Evolutionary conservation across 2,888 invertebrate species (phyloP), one percentile per base, ranked within the genome.

Genomic region (Machimus atricapillus): DNA sequence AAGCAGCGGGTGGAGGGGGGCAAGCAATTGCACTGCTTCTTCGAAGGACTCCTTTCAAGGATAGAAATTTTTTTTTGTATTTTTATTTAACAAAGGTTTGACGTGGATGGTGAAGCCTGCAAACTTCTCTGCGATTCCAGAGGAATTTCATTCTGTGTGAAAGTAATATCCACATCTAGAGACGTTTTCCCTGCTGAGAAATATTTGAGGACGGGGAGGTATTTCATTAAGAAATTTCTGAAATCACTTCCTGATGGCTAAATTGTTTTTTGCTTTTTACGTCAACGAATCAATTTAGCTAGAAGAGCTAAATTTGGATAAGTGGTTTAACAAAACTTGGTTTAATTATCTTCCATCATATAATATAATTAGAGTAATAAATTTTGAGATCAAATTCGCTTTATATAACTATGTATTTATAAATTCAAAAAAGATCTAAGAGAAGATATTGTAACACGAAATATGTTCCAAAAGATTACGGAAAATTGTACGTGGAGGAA

Each of bases 141-240:
- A 19, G 31, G 52, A 23, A 79, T 79, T 79, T 52, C 52, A 79
- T 79, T 79, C 52, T 79, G 40, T 16, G 79, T 79, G 37, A 43
- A 78, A 78, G 19, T 78, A 78, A 43, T 78, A 76, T 76, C 27
- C 27, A 19, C 66, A 27, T 66, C 66, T 23, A 66, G 23, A 66
- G 66, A 66, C 19, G 27, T 19, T 66, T 23, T 66, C 19, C 66
- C 66, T 66, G 66, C 34, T 6, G 14, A 34, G 16, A n/a, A 76
- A 76, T 76, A 37, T 76, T 76, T 76, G 76, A 76, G n/a, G 76
- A 76, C 31, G 37, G 31, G 31, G n/a, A 76, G 27, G 27, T 76
- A 76, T 76, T 76, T 76, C 76, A 76, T 76, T 76, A 76, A 12
- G 40, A 76, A 76, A 76, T 76, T 76, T 34, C 37, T 76, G 37